Evolutionary conservation across 2,797 vertebrate species (phyloP).

Genomic region (Allobates femoralis): DNA sequence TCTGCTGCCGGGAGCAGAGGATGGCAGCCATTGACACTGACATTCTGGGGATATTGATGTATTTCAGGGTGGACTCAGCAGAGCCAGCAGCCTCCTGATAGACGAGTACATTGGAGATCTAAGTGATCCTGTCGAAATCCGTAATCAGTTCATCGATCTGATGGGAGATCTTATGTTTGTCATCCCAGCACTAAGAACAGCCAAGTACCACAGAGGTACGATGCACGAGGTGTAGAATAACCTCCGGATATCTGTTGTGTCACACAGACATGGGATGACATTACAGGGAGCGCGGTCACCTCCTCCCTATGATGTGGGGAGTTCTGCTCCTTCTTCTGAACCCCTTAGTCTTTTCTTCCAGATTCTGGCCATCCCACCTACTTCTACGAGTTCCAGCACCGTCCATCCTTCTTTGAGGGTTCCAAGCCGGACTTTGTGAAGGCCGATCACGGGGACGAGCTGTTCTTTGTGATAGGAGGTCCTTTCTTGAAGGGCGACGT

Average conservation of each 20-base stretch:
- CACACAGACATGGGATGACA: background rate
- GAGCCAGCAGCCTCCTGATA: slow-evolving; percentile 40
- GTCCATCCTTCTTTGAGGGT: slow-evolving; percentile 67
- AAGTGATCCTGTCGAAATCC: slow-evolving; percentile 72
- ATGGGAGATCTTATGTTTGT: slow-evolving; percentile 76
- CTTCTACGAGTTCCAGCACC: slow-evolving; percentile 84
- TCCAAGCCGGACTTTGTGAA: slow-evolving; percentile 83
- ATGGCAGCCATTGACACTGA: background rate
- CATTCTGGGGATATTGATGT: background rate
- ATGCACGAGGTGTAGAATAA: background rate
- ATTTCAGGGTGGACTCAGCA: slow-evolving; percentile 41
- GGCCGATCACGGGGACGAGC: slow-evolving; percentile 83
- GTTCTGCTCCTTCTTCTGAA: no score
- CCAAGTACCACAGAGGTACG: slow-evolving; percentile 82
- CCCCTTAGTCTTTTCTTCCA: slow-evolving; percentile 53
- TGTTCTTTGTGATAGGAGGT: slow-evolving; percentile 81
- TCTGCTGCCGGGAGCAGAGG: no score
- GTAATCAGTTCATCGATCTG: slow-evolving; percentile 75
- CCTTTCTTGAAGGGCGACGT: slow-evolving; percentile 77
- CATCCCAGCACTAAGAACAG: slow-evolving; percentile 73
- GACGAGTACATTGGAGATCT: slow-evolving; percentile 67
- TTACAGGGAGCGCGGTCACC: no score
- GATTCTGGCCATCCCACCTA: slow-evolving; percentile 79
- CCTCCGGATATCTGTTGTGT: background rate
- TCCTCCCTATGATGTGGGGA: background rate